Conservation (phyloP, 2,113 vertebrate species). For the Pan troglodytes region NHGRI_mPanTro3-v2.1_pri NC_072417.2:18069001-18069500, state of each 20-base stretch:
- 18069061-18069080: background rate
- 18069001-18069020: background rate
- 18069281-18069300: constrained; percentile 92
- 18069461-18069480: background rate
- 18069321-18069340: constrained; percentile 89
- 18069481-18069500: background rate
- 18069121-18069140: background rate
- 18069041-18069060: background rate
- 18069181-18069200: background rate
- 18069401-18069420: background rate
- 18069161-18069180: background rate
- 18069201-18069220: background rate
- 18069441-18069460: background rate
- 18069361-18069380: constrained; percentile 90
- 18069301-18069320: constrained; percentile 89
- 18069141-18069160: background rate
- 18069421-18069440: background rate
- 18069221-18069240: background rate
- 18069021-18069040: background rate
- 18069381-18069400: constrained; percentile 92
- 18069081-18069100: background rate
- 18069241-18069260: constrained; percentile 26
- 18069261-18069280: constrained; percentile 84
- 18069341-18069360: constrained; percentile 88
- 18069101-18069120: background rate